Evolutionary conservation across 2,113 vertebrate genomes (phyloP), one percentile per base, ranked within the genome.

Genomic region (Eretmochelys imbricata): DNA sequence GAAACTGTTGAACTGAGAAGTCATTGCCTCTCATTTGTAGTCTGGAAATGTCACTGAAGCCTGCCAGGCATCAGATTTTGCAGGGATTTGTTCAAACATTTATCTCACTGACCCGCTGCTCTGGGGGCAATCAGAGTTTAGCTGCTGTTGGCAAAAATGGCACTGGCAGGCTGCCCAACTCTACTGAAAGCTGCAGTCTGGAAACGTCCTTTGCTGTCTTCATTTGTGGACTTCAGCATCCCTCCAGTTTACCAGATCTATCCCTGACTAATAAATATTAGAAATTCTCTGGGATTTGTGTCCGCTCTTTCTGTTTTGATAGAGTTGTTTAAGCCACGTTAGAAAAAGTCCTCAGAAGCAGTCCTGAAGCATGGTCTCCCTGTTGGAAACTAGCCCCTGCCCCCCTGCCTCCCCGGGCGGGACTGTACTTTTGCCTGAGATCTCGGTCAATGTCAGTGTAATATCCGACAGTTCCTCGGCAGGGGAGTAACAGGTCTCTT

Each of bases 21-120:
- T 79, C 84, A 87, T 7, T 84, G 50, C 81, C 89, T 79, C 87
- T 65, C 22, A 72, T 95, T 88, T 94, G 54, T 93, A 93, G 84
- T 91, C 94, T 93, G 51, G 38, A 95, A 94, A 86, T 90, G 82
- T 94, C 84, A 85, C 49, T 1, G 0, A 87, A 90, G 82, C 89
- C 87, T 2, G 1, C 50, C 80, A 93, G 87, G 82, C 91, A 87
- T 92, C 82, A 48, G 80, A 81, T 95, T 91, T 86, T 92, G 85
- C 1, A 24, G 89, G 88, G 80, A 57, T 91, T 93, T 94, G 88
- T 84, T 89, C 89, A 90, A 92, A 84, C 22, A 2, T 87, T 93
- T 94, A 92, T 87, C 51, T 50, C 51, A 0, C 80, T 75, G 72
- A 25, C 69, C 75, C 46, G 49, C 46, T 84, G 80, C 85, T 90